Evolutionary conservation across 2,888 invertebrate genomes (phyloP), one percentile per base, ranked within the genome.

Genomic region (Epinotia ramella): DNA sequence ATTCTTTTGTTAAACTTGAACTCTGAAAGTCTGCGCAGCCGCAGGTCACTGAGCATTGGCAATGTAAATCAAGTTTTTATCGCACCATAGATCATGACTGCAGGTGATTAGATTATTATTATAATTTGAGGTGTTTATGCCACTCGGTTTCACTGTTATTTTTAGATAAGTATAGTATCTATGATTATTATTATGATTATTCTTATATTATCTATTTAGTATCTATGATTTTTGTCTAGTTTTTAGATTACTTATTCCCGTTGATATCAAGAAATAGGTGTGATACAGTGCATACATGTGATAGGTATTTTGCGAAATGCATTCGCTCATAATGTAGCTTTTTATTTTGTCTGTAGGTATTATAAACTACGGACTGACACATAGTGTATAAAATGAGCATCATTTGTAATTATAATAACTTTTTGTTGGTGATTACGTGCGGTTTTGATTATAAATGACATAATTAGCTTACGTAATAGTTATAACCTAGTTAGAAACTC

Each of bases 1-100:
- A 68, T 71, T 73, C 74, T 76, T 78, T 73, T 77, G 73, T 78
- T 78, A 72, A 73, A 86, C 88, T 88, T 88, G 88, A 88, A 87
- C 88, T 84, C 80, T 80, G 78, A 79, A 81, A 79, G 79, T 79
- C 66, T 40, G 73, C 64, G 46, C 46, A 57, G n/a, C 18, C 73
- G 68, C 79, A 80, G 89, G 86, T 87, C 88, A 82, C 80, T 76
- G 84, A 70, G 80, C 80, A 86, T 86, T 87, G 83, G 81, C 85
- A 87, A 88, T 82, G 81, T 83, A 84, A 85, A 84, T 78, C 79
- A 76, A 70, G 78, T 80, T 82, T 82, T 82, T 83, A 80, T 79
- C 78, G 68, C 49, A 71, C 83, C 77, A 85, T 86, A 60, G 53
- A 66, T 75, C 70, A 53, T 49, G 69, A 70, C 24, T 64, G 64